Base-by-base conservation (phyloP, 2,113 vertebrate species). In the Caranx ignobilis region DNA sequence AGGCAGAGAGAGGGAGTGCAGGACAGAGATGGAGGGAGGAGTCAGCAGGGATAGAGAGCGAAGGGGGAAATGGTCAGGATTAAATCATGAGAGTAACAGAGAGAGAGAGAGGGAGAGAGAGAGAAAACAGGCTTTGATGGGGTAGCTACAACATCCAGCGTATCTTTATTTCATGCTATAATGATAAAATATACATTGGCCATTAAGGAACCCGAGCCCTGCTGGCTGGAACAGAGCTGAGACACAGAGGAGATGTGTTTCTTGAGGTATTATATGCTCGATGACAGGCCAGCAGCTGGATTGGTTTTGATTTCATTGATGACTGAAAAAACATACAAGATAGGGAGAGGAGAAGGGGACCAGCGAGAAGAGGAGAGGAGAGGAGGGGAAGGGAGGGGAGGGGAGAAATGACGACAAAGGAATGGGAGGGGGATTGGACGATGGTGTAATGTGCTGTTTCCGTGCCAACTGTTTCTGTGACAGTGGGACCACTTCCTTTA, bases 391-490 rank as follows among this genome's bases (percentile, higher is more conserved):
- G 52, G 87, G 79, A 84, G 48, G 77, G 78, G 84, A 85, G 85
- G 87, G 85, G 79, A 90, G 82, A 62, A 71, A 87, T 92, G 93
- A 94, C 87, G 93, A 91, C 90, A 92, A 86, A 87, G 79, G 88
- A 92, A 87, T 86, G 81, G 91, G 91, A 91, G 91, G 94, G 89
- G 91, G 93, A 84, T 90, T 93, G 93, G 89, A 89, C 83, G 87
- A 91, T 93, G 93, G 93, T 94, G 91, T 94, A 94, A 93, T 93
- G 91, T 92, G 89, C 90, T 93, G 95, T 95, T 95, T 94, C 94
- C 89, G 94, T 95, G 95, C 95, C 95, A 95, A 95, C 94, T 94
- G 93, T 93, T 91, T 91, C 93, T 93, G 92, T 93, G 92, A 94
- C 91, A 94, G 93, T 91, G 90, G 85, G 90, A 83, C 90, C 85